Base-by-base conservation (phyloP, 2,797 vertebrate genomes). In the Spizella passerina region DNA sequence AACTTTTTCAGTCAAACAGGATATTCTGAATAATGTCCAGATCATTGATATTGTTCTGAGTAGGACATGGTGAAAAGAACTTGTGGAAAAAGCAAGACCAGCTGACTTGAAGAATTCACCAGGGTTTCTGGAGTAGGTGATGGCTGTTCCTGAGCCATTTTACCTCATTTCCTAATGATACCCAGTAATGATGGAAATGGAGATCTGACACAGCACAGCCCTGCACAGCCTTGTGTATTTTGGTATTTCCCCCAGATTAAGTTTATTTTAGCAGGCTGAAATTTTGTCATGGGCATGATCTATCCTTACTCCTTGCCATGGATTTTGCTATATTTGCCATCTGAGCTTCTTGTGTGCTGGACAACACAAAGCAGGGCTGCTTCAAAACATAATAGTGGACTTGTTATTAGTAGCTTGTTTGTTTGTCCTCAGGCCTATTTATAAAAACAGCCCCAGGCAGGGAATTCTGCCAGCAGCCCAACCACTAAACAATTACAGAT, bases 341-440 rank as follows among this genome's bases (percentile, higher is more conserved):
- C 61, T 52, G 57, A 91, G 38, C 39, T 63, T 89, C 65, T 93
- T 0, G 0, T 94, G 46, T 82, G 32, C 84, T 82, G 65, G 65
- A 52, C 59, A 79, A 94, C 90, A 94, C 52, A 93, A 91, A 82
- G 70, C 47, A 82, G 53, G 22, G 36, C 84, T 91, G 71, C 90
- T 81, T 91, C 86, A 73, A 94, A 97, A 94, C 84, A 93, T 84
- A 96, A 88, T n/a, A 95, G 90, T 88, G 0, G 0, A 88, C 79
- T 95, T 84, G 82, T 96, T 96, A 93, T 95, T 95, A 96, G 92
- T 95, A 88, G 83, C 88, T 88, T 94, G 95, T 97, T 97, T 96
- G 93, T 97, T 97, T 97, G 96, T 95, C 96, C 96, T 95, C 91
- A 32, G 65, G 91, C 93, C 96, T 96, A 93, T 95, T 97, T 97